Percentiles rank a stretch among this genome's conserved stretches.
Conservation (phyloP, 1,140 invertebrate species). For the Drosophila arawakana region DNA sequence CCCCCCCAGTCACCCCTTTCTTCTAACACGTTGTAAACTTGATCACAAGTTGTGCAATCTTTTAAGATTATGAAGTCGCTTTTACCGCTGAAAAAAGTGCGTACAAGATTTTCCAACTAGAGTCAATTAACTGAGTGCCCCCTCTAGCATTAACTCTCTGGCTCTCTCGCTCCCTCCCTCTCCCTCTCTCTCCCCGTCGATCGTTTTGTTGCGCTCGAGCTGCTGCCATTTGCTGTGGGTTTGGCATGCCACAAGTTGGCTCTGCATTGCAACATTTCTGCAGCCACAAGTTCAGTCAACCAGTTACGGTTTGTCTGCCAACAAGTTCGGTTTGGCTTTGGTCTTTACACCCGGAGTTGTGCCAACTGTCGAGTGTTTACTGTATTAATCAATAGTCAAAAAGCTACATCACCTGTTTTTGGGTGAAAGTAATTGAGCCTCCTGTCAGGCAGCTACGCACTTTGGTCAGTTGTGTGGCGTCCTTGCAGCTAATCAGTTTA, state of each 20-base stretch:
- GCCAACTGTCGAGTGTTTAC: background rate
- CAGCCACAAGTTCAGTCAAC: constrained; percentile 68
- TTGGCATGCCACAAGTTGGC: constrained; percentile 21
- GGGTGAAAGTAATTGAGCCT: background rate
- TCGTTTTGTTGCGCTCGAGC: constrained; percentile 64
- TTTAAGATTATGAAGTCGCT: background rate
- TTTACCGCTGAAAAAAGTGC: background rate
- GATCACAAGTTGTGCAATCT: constrained; percentile 17
- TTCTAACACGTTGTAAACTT: background rate
- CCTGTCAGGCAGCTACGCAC: background rate
- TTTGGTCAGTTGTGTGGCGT: background rate
- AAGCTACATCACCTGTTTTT: background rate
- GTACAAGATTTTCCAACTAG: constrained; percentile 3
- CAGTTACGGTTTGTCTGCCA: constrained; percentile 68
- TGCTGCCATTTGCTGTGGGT: constrained; percentile 47
- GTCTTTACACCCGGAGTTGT: background rate
- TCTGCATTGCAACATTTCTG: constrained; percentile 40
- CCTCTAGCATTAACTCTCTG: background rate
- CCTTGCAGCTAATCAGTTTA: background rate
- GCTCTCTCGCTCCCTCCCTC: background rate
- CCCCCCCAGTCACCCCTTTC: background rate
- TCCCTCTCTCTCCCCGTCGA: constrained; percentile 12
- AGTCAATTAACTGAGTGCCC: constrained; percentile 14
- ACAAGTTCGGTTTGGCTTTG: constrained; percentile 58
- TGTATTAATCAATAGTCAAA: background rate